A percentile compares a stretch with the other conserved stretches of the same genome.
Evolutionary conservation across 2,888 invertebrate species (phyloP).

Genomic region (Chrysodeixis includens): DNA sequence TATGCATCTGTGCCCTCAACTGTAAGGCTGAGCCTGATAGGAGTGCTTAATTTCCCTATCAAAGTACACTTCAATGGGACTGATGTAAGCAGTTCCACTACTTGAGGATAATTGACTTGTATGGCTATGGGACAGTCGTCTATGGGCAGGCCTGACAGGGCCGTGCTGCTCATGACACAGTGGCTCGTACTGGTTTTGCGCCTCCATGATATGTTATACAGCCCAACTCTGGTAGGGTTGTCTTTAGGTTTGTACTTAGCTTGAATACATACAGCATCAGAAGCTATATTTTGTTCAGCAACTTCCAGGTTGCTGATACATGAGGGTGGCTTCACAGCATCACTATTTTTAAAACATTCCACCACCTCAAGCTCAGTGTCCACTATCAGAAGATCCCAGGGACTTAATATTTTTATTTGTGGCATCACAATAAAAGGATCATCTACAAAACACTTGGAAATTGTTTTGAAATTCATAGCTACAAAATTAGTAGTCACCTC

Average conservation of each 20-base stretch:
- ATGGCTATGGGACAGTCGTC: constrained; percentile 90
- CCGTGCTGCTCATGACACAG: constrained; percentile 87
- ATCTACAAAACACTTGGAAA: constrained; percentile 91
- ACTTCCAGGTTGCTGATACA: constrained; percentile 80
- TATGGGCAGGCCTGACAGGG: constrained; percentile 88
- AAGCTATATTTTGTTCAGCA: constrained; percentile 79
- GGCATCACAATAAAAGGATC: constrained; percentile 92
- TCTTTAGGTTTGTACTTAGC: constrained; percentile 83
- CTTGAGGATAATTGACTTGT: constrained; percentile 91
- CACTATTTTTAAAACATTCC: constrained; percentile 78
- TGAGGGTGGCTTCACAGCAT: constrained; percentile 73
- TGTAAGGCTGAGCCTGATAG: constrained; percentile 92
- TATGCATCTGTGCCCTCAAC: constrained; percentile 97
- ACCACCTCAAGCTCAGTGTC: constrained; percentile 91
- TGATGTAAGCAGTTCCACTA: constrained; percentile 92
- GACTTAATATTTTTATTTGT: constrained; percentile 91
- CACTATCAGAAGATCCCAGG: constrained; percentile 91
- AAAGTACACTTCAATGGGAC: constrained; percentile 92
- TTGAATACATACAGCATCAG: constrained; percentile 82
- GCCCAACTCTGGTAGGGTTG: constrained; percentile 78
- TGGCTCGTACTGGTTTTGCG: constrained; percentile 73
- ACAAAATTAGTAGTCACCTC: constrained; percentile 91
- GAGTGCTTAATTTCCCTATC: constrained; percentile 92
- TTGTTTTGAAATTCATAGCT: constrained; percentile 90
- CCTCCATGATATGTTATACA: constrained; percentile 85